phyloP scores from a whole-genome alignment of 2,797 vertebrate genomes.

The Cossypha polioptera region DNA sequence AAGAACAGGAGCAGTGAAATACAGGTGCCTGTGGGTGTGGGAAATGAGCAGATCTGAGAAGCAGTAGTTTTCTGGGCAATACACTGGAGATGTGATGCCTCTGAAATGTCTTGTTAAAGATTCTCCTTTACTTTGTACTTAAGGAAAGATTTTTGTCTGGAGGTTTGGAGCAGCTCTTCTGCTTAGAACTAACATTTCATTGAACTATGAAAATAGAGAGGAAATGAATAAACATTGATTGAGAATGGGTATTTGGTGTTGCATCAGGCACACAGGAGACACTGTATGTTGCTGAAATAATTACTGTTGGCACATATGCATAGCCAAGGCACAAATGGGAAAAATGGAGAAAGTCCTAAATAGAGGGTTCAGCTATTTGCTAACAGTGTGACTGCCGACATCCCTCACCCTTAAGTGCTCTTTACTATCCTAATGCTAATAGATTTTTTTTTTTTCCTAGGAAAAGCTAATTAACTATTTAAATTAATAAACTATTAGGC shows the following conservation, averaged over 20 bases:
- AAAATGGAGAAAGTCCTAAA: background rate
- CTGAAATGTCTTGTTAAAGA: slow-evolving; percentile 3
- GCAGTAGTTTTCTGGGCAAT: background rate
- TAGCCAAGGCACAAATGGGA: slow-evolving; percentile 21
- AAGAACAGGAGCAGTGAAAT: background rate
- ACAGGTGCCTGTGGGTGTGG: background rate
- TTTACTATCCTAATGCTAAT: background rate
- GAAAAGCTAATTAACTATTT: background rate
- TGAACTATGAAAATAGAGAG: slow-evolving; percentile 5
- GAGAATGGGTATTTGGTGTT: slow-evolving; percentile 2
- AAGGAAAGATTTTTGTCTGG: background rate
- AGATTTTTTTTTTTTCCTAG: background rate
- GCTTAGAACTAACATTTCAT: background rate
- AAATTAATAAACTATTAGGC: background rate
- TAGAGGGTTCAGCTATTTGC: background rate
- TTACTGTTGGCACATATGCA: background rate
- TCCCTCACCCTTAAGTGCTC: background rate
- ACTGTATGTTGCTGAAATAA: background rate
- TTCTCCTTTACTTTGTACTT: slow-evolving; percentile 20
- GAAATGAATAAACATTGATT: slow-evolving; percentile 31
- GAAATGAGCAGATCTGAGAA: background rate
- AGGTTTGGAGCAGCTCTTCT: slow-evolving; percentile 28
- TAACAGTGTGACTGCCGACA: background rate
- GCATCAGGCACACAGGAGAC: background rate
- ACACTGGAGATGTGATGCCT: background rate